phyloP scores from a whole-genome alignment of 2,888 invertebrate genomes.

The Seira musarum region DNA sequence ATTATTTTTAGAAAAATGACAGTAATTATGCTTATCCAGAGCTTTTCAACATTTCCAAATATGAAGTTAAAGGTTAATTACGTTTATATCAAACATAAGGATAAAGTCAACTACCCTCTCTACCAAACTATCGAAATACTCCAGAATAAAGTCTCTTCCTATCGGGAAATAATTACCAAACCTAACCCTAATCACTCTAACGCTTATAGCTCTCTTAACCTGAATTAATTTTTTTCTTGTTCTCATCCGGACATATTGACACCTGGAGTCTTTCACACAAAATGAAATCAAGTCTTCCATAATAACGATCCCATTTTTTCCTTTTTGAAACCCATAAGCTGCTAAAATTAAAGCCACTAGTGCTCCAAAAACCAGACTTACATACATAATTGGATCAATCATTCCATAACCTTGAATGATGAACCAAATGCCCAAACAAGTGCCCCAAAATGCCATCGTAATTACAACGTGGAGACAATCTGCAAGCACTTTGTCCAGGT shows the following conservation, averaged over 20 bases:
- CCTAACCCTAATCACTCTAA: background rate
- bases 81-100: background rate
- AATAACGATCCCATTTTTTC: background rate
- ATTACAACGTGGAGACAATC: background rate
- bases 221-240: background rate
- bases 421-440: background rate
- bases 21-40: no score
- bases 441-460: background rate
- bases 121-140: slow-evolving; percentile 5
- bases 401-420: background rate
- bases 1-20: no score
- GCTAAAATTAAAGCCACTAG: background rate
- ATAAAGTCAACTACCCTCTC: background rate
- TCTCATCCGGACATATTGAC: background rate
- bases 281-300: background rate
- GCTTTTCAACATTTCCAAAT: no score
- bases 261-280: background rate
- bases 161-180: background rate
- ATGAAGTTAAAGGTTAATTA: background rate
- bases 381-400: background rate
- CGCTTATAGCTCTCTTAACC: background rate
- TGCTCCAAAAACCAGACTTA: background rate
- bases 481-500: background rate
- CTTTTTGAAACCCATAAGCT: background rate
- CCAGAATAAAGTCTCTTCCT: background rate